Base-by-base conservation (phyloP, 2,797 vertebrate genomes). In the Artibeus lituratus region DNA sequence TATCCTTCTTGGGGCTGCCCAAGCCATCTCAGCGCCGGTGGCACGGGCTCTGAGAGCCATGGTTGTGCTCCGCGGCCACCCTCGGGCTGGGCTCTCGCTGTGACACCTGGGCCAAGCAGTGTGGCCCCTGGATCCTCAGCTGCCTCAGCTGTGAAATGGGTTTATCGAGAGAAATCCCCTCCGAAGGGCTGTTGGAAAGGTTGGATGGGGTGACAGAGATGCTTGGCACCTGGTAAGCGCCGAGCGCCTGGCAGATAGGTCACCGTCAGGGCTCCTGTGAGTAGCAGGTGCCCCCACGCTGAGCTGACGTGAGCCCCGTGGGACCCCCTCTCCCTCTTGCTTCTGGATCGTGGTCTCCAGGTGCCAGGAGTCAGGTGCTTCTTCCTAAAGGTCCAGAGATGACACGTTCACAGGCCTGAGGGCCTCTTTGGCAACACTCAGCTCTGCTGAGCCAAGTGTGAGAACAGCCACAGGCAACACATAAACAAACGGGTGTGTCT, bases 1-100 rank as follows among this genome's bases (percentile, higher is more conserved):
- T 99, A 99, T 99, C 99, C 99, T 99, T 97, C 69, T 0, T 2
- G 35, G 7, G 24, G 14, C 14, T 10, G 10, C n/a, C 77, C 6
- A 35, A 10, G 12, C n/a, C 3, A 3, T 8, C 65, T 37, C 4
- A 0, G 72, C 18, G 0, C 70, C 4, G 55, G 32, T 3, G 22
- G 49, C 44, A 0, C 0, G 0, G 76, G 37, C n/a, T 59, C 84
- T 2, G 24, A 47, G 82, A 53, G 67, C 87, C 1, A 3, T 1
- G 26, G 81, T 18, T 16, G 9, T 53, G 26, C 47, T 32, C 73
- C 1, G 0, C 21, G 57, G 6, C 26, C 69, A 22, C 12, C 35
- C 69, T 55, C 0, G 7, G 62, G 39, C 44, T 0, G 3, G 62
- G 62, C 24, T 35, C 22, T 42, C 0, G 0, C 19, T 7, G 10